Evolutionary conservation across 2,888 invertebrate species (phyloP).

Genomic region (Eupithecia exiguata): DNA sequence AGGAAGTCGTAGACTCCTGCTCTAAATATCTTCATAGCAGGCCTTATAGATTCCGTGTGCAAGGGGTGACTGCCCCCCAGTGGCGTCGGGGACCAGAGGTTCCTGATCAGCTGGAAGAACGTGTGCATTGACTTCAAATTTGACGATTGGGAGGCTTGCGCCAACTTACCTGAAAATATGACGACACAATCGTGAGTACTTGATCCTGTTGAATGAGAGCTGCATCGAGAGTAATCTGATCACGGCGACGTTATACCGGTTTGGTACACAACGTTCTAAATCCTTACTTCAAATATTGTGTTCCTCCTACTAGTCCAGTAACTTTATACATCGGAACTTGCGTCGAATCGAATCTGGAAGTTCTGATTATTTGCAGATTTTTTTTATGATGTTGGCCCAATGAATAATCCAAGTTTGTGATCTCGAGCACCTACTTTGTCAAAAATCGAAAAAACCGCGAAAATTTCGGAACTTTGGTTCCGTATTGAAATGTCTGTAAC

Average conservation of each 20-base stretch:
- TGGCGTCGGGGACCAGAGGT: background rate
- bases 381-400: too few relatives aligned
- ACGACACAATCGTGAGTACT: background rate
- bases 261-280: background rate
- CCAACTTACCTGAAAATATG: constrained; percentile 1
- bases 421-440: too few relatives aligned
- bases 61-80: background rate
- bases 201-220: background rate
- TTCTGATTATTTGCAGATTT: too few relatives aligned
- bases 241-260: background rate
- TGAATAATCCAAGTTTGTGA: too few relatives aligned
- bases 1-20: background rate
- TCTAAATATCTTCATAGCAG: background rate
- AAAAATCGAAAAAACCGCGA: too few relatives aligned
- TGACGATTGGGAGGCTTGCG: background rate
- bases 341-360: too few relatives aligned
- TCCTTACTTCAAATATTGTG: too few relatives aligned
- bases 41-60: background rate
- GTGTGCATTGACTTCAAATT: constrained; percentile 9
- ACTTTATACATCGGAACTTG: too few relatives aligned
- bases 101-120: background rate
- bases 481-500: too few relatives aligned
- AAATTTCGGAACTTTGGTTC: too few relatives aligned
- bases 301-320: too few relatives aligned
- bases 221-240: background rate